Percentiles rank a stretch among this genome's conserved stretches.
Evolutionary conservation across 2,797 vertebrate genomes (phyloP).

Genomic region (Sylvilagus floridanus): DNA sequence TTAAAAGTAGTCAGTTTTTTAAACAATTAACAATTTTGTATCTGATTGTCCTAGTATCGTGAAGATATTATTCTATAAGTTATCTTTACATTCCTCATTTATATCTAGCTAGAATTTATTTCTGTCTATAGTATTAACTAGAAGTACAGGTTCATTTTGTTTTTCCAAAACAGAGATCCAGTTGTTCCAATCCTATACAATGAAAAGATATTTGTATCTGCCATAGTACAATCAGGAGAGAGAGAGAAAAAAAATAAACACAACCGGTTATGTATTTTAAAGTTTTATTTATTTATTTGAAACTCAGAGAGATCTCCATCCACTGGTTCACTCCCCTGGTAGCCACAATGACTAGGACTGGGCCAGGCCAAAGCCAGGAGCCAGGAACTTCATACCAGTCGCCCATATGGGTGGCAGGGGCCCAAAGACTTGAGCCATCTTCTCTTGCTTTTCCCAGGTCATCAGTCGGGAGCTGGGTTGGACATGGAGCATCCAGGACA

Average conservation of each 20-base stretch:
- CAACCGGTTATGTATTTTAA: too few relatives aligned
- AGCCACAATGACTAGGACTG: too few relatives aligned
- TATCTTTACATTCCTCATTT: conserved; percentile 35
- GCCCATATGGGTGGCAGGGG: too few relatives aligned
- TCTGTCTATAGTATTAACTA: neutral
- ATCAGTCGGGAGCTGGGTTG: too few relatives aligned
- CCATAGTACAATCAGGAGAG: neutral
- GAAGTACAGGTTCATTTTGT: neutral
- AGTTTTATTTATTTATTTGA: too few relatives aligned
- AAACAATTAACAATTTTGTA: neutral
- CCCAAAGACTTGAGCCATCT: too few relatives aligned
- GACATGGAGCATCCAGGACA: too few relatives aligned
- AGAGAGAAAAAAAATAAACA: neutral
- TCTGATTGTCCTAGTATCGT: neutral
- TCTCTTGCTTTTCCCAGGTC: too few relatives aligned
- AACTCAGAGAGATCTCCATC: too few relatives aligned
- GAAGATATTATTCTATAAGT: neutral
- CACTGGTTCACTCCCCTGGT: too few relatives aligned
- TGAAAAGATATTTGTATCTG: conserved; percentile 3
- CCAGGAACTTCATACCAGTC: too few relatives aligned
- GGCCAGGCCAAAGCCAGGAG: too few relatives aligned
- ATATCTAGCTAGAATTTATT: neutral
- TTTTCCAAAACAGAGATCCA: neutral
- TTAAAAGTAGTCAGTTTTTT: conserved; percentile 43
- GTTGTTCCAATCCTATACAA: neutral